Evolutionary conservation across 2,797 vertebrate genomes (phyloP).

Genomic region (Octomys mimax): DNA sequence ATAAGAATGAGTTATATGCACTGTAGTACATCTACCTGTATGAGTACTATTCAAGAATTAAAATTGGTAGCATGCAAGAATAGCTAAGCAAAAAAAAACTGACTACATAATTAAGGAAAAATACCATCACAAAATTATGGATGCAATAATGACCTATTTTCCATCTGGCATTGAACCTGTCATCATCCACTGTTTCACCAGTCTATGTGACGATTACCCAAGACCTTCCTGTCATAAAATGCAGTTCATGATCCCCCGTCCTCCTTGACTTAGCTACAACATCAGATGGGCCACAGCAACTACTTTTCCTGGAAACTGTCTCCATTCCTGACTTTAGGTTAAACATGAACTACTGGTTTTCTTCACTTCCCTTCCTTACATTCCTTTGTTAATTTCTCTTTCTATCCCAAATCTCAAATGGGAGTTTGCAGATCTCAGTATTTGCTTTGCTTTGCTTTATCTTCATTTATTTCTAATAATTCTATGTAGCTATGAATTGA

Average conservation of each 20-base stretch:
- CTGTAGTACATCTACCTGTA: not conserved
- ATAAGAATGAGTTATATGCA: not conserved
- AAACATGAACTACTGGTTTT: not conserved
- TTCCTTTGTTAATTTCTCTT: not conserved
- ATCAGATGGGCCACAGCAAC: not conserved
- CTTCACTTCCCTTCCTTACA: not conserved
- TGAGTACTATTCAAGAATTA: not conserved
- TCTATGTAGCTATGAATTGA: not conserved
- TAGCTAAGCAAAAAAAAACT: not conserved
- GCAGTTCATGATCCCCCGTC: not conserved
- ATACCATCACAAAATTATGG: not conserved
- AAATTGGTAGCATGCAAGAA: not conserved
- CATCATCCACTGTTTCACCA: not conserved
- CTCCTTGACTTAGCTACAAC: not conserved
- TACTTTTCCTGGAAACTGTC: not conserved
- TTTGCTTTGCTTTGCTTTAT: not conserved
- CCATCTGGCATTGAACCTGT: not conserved
- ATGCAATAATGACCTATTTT: not conserved
- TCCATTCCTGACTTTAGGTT: not conserved
- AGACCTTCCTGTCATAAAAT: not conserved
- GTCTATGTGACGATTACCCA: not conserved
- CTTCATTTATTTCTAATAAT: not conserved
- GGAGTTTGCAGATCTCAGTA: not conserved
- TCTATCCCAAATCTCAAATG: not conserved
- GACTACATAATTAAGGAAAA: not conserved